Conservation (phyloP, 2,888 invertebrate species). For the Pandemis corylana region DNA sequence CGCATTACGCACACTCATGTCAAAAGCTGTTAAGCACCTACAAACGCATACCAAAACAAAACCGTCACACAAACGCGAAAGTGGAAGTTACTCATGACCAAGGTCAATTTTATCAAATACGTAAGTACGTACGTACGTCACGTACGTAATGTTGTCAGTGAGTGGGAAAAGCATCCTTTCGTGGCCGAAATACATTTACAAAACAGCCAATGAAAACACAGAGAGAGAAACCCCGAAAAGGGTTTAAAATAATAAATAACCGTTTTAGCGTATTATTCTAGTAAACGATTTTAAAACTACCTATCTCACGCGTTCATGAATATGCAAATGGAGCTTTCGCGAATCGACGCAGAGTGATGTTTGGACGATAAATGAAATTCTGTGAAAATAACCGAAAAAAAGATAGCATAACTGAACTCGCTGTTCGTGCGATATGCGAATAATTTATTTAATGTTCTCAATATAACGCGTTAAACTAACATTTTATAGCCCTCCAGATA, state of each 20-base stretch:
- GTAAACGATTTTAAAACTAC: constrained; percentile 39
- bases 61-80: no score
- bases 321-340: constrained; percentile 39
- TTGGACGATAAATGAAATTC: constrained; percentile 39
- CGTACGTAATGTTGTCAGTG: background rate
- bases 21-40: no score
- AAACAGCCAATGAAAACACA: constrained; percentile 1
- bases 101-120: no score
- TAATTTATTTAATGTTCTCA: constrained; percentile 6
- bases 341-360: constrained; percentile 39
- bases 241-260: constrained; percentile 23
- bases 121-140: no score
- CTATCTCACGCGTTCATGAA: constrained; percentile 32
- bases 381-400: constrained; percentile 26
- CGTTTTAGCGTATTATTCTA: constrained; percentile 31
- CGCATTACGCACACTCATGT: no score
- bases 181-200: background rate
- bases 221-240: background rate
- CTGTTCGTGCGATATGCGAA: background rate
- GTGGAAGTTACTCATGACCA: no score
- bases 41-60: no score
- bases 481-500: constrained; percentile 9
- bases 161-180: no score
- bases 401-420: constrained; percentile 5
- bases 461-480: constrained; percentile 11